Percentiles rank a stretch among this genome's conserved stretches.
These are phyloP conservation scores for Ennomos erosarius DNA, from an alignment of 2,888 invertebrate genomes.

Conservation along the genomic window DNA sequence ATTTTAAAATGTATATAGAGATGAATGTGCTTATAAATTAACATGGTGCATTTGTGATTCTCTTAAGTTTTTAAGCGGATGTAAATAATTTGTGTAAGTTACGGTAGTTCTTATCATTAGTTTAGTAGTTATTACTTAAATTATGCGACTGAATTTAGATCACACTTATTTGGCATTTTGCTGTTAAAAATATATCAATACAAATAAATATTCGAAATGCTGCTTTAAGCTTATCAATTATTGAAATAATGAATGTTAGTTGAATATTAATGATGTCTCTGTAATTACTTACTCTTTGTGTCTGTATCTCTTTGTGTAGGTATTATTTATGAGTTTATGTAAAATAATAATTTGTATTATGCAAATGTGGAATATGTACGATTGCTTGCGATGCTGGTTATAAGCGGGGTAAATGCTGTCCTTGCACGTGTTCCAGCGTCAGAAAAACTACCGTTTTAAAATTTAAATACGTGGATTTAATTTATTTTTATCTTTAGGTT, in stretches of 20 bases:
- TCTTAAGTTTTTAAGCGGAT: conserved; percentile 66
- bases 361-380: too few species aligned
- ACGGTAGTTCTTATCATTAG: conserved; percentile 65
- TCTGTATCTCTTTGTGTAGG: too few species aligned
- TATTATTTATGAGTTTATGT: too few species aligned
- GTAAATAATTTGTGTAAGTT: conserved; percentile 82
- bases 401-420: too few species aligned
- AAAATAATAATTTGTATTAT: too few species aligned
- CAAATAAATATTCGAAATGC: conserved; percentile 12
- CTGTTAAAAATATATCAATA: conserved; percentile 22
- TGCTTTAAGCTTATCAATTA: conserved; percentile 10
- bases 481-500: too few species aligned
- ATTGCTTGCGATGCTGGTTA: too few species aligned
- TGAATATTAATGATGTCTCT: conserved; percentile 11
- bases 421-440: too few species aligned
- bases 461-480: too few species aligned
- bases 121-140: conserved; percentile 67
- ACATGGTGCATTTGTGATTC: conserved; percentile 71
- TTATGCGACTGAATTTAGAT: conserved; percentile 64
- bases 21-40: conserved; percentile 69
- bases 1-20: conserved; percentile 68
- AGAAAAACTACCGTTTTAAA: too few species aligned
- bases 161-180: conserved; percentile 39
- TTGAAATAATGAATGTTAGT: conserved; percentile 10
- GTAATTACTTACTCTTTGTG: conserved; percentile 28